Conservation (phyloP, 2,113 vertebrate species). For the Raja brachyura region DNA sequence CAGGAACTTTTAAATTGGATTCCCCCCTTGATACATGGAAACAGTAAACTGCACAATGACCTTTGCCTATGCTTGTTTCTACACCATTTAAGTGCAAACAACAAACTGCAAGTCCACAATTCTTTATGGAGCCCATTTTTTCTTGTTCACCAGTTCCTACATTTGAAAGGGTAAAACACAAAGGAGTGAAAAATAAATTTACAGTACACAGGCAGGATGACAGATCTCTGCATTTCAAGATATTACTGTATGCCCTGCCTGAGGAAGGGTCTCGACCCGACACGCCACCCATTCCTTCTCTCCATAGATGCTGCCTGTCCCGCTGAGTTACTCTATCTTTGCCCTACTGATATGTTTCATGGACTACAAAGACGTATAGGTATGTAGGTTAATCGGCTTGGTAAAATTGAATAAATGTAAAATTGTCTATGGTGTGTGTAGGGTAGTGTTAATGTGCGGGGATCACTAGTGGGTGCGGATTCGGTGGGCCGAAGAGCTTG, state of each 20-base stretch:
- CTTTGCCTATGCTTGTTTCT: not conserved
- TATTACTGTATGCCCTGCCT: not conserved
- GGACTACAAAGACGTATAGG: not conserved
- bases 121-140: not conserved
- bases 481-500: too few species aligned
- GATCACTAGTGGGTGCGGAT: too few species aligned
- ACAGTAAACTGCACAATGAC: not conserved
- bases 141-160: not conserved
- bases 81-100: not conserved
- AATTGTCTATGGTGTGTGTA: too few species aligned
- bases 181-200: not conserved
- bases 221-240: not conserved
- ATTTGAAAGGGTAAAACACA: not conserved
- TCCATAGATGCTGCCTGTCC: too few species aligned
- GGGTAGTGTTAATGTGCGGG: too few species aligned
- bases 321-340: too few species aligned
- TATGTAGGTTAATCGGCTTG: too few species aligned
- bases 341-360: not conserved
- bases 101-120: not conserved
- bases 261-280: too few species aligned
- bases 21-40: not conserved
- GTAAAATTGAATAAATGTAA: too few species aligned
- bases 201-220: not conserved
- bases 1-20: not conserved
- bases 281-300: too few species aligned